phyloP scores from a whole-genome alignment of 1,140 invertebrate genomes.

The Prorops nasuta region DNA sequence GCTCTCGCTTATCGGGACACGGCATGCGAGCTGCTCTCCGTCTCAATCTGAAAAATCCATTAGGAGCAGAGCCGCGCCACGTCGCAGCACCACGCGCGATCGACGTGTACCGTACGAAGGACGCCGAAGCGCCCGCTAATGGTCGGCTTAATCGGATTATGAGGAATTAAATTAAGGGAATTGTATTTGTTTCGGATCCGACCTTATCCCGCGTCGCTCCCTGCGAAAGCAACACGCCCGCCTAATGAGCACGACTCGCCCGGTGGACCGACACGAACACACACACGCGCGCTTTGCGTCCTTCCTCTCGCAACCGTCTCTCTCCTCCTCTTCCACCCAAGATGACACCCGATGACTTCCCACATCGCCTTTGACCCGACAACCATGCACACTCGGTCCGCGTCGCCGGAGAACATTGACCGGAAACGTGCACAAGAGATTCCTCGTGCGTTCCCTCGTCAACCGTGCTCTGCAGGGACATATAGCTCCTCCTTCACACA shows the following conservation, averaged over 20 bases:
- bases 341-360: slow-evolving; percentile 12
- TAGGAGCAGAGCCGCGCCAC: slow-evolving; percentile 26
- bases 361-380: slow-evolving; percentile 10
- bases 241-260: slow-evolving; percentile 21
- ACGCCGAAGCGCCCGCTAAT: slow-evolving; percentile 26
- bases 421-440: too few species aligned
- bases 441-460: too few species aligned
- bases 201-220: background rate
- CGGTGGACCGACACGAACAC: slow-evolving; percentile 3
- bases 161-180: slow-evolving; percentile 43
- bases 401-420: too few species aligned
- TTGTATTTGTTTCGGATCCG: slow-evolving; percentile 34
- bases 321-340: slow-evolving; percentile 3
- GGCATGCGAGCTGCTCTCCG: slow-evolving; percentile 19
- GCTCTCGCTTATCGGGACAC: too few species aligned
- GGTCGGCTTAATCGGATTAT: slow-evolving; percentile 42
- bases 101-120: background rate
- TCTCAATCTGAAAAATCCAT: slow-evolving; percentile 52
- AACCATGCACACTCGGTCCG: too few species aligned
- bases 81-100: slow-evolving; percentile 3
- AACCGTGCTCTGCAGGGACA: too few species aligned
- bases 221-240: slow-evolving; percentile 5
- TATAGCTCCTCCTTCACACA: too few species aligned
- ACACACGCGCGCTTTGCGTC: background rate
- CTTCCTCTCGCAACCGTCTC: background rate